These are phyloP conservation scores for Notodonta ziczac DNA, from an alignment of 2,888 invertebrate species.

Conservation along the genomic window DNA sequence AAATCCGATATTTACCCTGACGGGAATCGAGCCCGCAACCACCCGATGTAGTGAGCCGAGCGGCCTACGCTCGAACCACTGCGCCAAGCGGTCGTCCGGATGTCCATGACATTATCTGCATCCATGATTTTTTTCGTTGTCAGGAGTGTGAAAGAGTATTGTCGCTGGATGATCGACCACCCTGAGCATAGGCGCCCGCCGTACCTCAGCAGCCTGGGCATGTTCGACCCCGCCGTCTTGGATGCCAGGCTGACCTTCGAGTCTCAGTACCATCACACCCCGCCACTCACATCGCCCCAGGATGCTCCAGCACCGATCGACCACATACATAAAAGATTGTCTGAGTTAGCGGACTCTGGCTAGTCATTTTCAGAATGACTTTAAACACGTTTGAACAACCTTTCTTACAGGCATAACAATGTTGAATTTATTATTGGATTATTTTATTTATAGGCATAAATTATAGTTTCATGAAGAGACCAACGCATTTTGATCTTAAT, in stretches of 20 bases:
- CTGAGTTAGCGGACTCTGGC: conserved; percentile 57
- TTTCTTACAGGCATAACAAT: too few species aligned
- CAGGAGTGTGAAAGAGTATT: conserved; percentile 85
- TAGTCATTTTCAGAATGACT: background rate
- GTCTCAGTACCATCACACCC: conserved; percentile 40
- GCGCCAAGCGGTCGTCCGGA: too few species aligned
- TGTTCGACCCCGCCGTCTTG: conserved; percentile 75
- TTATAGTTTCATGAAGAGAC: too few species aligned
- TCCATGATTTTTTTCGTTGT: conserved; percentile 18
- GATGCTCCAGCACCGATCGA: conserved; percentile 61
- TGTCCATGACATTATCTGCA: too few species aligned
- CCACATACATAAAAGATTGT: conserved; percentile 62
- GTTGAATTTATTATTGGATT: too few species aligned
- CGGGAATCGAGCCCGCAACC: too few species aligned
- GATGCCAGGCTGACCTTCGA: conserved; percentile 68
- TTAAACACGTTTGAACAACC: too few species aligned
- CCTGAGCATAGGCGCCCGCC: conserved; percentile 81
- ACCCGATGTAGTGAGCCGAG: too few species aligned
- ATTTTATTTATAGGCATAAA: too few species aligned
- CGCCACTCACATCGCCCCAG: conserved; percentile 32
- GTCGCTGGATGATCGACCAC: conserved; percentile 83
- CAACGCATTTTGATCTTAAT: too few species aligned
- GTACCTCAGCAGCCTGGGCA: conserved; percentile 80
- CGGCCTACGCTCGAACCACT: too few species aligned
- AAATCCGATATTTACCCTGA: too few species aligned